Evolutionary conservation across 2,113 vertebrate genomes (phyloP), one percentile per base, ranked within the genome.

Genomic region (Malurus elegans): DNA sequence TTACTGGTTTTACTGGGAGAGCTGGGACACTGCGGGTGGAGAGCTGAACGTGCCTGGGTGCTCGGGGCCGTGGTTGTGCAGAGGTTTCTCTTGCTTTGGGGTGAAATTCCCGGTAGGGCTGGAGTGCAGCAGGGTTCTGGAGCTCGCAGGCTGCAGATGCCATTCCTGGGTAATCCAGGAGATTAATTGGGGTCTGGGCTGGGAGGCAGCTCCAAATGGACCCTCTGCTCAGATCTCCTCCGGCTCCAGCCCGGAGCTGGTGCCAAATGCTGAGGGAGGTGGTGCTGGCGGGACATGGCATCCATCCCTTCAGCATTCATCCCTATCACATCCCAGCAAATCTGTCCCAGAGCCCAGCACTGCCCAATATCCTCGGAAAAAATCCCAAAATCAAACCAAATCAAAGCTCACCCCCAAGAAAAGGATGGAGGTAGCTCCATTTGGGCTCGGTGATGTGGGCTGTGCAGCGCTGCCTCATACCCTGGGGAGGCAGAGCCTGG

Each of bases 161-260:
- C 95, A 95, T 96, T 97, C 94, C 92, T 96, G 86, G 92, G 73
- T 96, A 97, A 97, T 97, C 94, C 86, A 51, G 71, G 87, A 96
- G 96, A 96, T 97, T 95, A 96, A 95, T 96, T 95, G 92, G 91
- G 94, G 94, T 95, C 90, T 95, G 93, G 84, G 50, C 64, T 82
- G 58, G 57, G 65, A 94, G 58, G 57, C 90, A 74, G 80, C 82
- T 96, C 94, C 78, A 92, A 87, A 89, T 23, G 42, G 92, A 94
- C 95, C 95, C 93, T 92, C 88, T 45, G 79, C 69, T 84, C 79
- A 66, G 60, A 73, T 64, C 51, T 92, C 45, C 91, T 71, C 62
- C 4, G 10, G 89, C 72, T 93, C 45, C 87, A 79, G 62, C 73
- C 67, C 1, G 0, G 56, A 79, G 48, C 50, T 10, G 28, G 26